Evolutionary conservation across 2,113 vertebrate genomes (phyloP).

Genomic region (Pungitius pungitius): DNA sequence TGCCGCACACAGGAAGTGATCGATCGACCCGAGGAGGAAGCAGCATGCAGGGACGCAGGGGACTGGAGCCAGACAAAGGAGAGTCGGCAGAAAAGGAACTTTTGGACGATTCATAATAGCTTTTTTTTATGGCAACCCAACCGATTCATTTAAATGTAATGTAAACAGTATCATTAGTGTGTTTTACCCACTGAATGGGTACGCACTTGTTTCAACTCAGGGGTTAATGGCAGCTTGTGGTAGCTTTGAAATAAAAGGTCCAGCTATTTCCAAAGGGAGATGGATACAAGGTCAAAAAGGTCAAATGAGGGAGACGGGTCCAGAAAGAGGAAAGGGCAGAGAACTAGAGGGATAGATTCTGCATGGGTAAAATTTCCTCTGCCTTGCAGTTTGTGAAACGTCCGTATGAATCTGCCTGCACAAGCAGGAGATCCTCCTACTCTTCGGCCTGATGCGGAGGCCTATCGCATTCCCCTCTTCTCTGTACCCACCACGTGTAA

Average conservation of each 20-base stretch:
- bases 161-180: background rate
- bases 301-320: background rate
- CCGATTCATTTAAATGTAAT: background rate
- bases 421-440: conserved; percentile 43
- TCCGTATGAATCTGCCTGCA: conserved; percentile 42
- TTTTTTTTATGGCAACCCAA: background rate
- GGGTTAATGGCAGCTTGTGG: background rate
- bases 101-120: too few relatives aligned
- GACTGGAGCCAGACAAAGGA: conserved; percentile 28
- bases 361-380: conserved; percentile 62
- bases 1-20: conserved; percentile 74
- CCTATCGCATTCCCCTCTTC: conserved; percentile 57
- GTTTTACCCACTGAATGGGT: background rate
- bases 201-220: background rate
- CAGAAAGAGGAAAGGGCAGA: conserved; percentile 13
- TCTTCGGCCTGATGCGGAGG: conserved; percentile 39
- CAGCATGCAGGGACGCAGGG: conserved; percentile 28
- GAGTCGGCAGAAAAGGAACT: conserved; percentile 9
- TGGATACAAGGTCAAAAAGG: background rate
- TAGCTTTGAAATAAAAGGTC: background rate
- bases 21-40: conserved; percentile 70
- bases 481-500: conserved; percentile 53
- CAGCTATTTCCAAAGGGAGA: background rate
- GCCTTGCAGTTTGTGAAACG: conserved; percentile 52
- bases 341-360: conserved; percentile 1